These are phyloP conservation scores for Eulithis testata DNA, from an alignment of 2,888 invertebrate genomes.

Conservation along the genomic window DNA sequence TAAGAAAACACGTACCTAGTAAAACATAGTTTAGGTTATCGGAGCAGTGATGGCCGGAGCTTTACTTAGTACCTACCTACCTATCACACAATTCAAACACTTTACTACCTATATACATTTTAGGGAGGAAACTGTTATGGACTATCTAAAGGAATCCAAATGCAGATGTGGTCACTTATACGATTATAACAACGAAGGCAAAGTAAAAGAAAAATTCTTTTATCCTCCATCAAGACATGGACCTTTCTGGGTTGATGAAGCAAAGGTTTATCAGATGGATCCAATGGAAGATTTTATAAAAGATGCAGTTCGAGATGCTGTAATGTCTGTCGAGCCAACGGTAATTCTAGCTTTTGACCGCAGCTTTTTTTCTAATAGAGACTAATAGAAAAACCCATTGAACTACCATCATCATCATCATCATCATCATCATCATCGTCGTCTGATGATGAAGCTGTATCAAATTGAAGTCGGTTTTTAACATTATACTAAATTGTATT, in stretches of 20 bases:
- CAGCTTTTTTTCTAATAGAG: too few species aligned
- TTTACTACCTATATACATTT: conserved; percentile 21
- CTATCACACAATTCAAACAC: too few species aligned
- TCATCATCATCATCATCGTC: too few species aligned
- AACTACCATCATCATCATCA: too few species aligned
- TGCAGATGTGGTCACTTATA: conserved; percentile 74
- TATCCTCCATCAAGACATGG: conserved; percentile 60
- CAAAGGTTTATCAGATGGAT: conserved; percentile 70
- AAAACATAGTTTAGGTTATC: too few species aligned
- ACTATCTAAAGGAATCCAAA: conserved; percentile 60
- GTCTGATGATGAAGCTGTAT: too few species aligned
- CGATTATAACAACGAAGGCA: conserved; percentile 61
- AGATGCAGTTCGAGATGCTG: conserved; percentile 58
- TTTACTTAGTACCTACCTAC: too few species aligned
- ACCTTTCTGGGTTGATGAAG: conserved; percentile 63
- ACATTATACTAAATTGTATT: too few species aligned
- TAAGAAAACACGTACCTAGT: conserved; percentile 43
- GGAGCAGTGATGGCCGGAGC: too few species aligned
- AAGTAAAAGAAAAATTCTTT: conserved; percentile 63
- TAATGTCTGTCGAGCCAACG: conserved; percentile 58
- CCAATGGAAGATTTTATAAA: conserved; percentile 70
- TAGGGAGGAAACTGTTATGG: conserved; percentile 63
- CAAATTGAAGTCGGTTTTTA: too few species aligned
- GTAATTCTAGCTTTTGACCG: conserved; percentile 42
- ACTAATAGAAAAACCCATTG: too few species aligned